phyloP scores from a whole-genome alignment of 2,797 vertebrate species.

The Malurus splendens region DNA sequence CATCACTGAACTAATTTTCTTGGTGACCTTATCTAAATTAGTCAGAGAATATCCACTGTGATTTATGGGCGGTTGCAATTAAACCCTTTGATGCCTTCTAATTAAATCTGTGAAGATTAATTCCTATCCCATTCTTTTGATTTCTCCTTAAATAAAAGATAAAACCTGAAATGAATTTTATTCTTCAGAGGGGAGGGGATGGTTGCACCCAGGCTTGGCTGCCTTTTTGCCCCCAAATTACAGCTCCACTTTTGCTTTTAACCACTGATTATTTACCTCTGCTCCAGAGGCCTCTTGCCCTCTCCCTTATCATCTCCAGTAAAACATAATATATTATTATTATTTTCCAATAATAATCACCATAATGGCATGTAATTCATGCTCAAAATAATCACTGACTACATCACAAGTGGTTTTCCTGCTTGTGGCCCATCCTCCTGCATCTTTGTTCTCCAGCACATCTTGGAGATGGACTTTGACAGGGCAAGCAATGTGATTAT shows the following conservation, averaged over 20 bases:
- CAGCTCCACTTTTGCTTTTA: neutral
- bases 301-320: neutral
- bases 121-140: constrained; percentile 59
- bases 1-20: constrained; percentile 67
- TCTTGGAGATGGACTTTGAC: neutral
- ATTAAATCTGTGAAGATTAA: constrained; percentile 75
- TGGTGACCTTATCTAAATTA: constrained; percentile 76
- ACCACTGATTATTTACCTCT: neutral
- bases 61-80: constrained; percentile 72
- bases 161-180: constrained; percentile 62
- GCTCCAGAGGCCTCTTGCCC: neutral
- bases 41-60: constrained; percentile 68
- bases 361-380: neutral
- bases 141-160: constrained; percentile 70
- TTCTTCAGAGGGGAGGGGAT: constrained; percentile 19
- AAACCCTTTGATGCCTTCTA: constrained; percentile 72
- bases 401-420: neutral
- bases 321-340: neutral
- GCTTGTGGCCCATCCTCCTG: neutral
- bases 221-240: constrained; percentile 8
- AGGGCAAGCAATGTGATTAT: neutral
- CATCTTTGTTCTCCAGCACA: neutral
- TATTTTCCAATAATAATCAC: neutral
- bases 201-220: neutral
- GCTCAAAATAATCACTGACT: neutral